These are phyloP conservation scores for Erpornis zantholeuca DNA, from an alignment of 2,113 vertebrate genomes.

Conservation along the genomic window DNA sequence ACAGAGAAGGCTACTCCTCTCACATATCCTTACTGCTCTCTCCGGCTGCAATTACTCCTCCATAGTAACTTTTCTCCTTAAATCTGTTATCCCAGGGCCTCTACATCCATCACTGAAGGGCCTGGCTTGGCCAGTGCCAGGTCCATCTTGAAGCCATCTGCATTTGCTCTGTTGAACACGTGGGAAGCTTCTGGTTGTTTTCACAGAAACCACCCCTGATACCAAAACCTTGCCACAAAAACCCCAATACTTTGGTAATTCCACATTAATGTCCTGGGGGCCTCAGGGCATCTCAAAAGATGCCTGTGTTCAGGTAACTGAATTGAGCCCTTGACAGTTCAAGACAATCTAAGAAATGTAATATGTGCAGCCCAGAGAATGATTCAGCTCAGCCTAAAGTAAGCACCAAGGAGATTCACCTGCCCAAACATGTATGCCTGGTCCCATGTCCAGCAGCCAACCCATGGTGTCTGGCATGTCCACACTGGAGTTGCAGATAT, in stretches of 20 bases:
- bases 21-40: background rate
- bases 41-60: background rate
- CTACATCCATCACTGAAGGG: background rate
- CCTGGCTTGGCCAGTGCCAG: background rate
- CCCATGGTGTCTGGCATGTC: background rate
- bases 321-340: background rate
- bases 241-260: background rate
- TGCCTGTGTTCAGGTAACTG: background rate
- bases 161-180: background rate
- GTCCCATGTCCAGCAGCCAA: background rate
- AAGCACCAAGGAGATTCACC: background rate
- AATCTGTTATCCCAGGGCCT: background rate
- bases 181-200: background rate
- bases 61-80: background rate
- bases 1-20: background rate
- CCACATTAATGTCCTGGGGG: background rate
- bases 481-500: accelerated
- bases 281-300: background rate
- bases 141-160: background rate
- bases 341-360: background rate
- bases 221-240: background rate
- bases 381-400: background rate
- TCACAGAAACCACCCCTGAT: background rate
- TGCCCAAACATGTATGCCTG: background rate
- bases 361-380: background rate